These are phyloP conservation scores for Pardosa pseudoannulata DNA, from an alignment of 2,888 invertebrate genomes.

Conservation along the genomic window DNA sequence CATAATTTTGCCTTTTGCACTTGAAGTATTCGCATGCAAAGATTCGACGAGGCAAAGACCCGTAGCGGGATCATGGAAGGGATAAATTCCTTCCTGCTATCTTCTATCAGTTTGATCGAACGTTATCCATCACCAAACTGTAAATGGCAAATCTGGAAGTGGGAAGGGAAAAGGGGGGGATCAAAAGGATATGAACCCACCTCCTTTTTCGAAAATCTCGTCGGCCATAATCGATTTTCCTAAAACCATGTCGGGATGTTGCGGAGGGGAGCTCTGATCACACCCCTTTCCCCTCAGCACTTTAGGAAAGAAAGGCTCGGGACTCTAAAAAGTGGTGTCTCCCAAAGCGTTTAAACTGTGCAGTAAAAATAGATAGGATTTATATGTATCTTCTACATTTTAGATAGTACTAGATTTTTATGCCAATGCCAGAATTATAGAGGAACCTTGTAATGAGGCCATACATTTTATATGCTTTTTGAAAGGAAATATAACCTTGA, in stretches of 20 bases:
- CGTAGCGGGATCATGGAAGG: neutral
- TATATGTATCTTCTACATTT: too few species aligned
- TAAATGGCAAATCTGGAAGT: conserved; percentile 46
- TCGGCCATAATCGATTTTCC: conserved; percentile 53
- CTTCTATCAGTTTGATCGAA: conserved; percentile 45
- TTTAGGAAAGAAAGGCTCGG: neutral
- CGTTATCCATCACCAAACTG: conserved; percentile 50
- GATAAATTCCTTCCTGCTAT: neutral
- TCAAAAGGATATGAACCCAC: conserved; percentile 6
- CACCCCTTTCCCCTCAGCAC: conserved; percentile 1
- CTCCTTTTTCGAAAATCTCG: conserved; percentile 32
- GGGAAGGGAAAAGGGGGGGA: neutral
- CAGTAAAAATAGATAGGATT: too few species aligned
- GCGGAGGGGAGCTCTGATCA: neutral
- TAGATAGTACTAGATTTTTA: too few species aligned
- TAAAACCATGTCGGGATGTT: conserved; percentile 11
- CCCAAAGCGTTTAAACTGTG: too few species aligned
- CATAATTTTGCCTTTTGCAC: too few species aligned
- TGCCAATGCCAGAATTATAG: too few species aligned
- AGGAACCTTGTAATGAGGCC: too few species aligned
- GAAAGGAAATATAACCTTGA: too few species aligned
- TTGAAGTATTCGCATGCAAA: too few species aligned
- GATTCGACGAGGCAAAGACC: too few species aligned
- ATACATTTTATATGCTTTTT: too few species aligned
- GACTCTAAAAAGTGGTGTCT: too few species aligned